A percentile compares a stretch with the other conserved stretches of the same genome.
Evolutionary conservation across 2,797 vertebrate genomes (phyloP).

Genomic region (Takifugu rubripes): DNA sequence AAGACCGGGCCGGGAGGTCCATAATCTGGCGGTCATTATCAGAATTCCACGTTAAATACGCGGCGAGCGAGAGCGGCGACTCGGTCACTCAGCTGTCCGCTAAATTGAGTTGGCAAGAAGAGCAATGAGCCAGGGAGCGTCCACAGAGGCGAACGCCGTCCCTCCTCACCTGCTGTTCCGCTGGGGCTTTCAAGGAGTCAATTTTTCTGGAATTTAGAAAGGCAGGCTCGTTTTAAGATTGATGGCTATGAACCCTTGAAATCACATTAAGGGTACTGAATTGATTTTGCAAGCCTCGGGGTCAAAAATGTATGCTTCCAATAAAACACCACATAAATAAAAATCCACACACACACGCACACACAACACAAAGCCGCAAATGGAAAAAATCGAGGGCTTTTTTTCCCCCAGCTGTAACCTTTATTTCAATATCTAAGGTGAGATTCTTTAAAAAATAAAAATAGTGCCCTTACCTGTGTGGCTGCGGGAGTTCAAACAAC

Average conservation of each 20-base stretch:
- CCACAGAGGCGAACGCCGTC: conserved; percentile 46
- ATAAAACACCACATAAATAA: conserved; percentile 37
- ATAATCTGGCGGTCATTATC: conserved; percentile 38
- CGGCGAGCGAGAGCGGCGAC: conserved; percentile 41
- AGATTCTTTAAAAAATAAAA: too few relatives aligned
- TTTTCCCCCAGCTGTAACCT: conserved; percentile 9
- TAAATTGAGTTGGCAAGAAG: conserved; percentile 56
- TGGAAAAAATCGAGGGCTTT: conserved; percentile 9
- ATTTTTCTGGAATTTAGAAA: conserved; percentile 61
- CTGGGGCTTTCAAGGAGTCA: conserved; percentile 55
- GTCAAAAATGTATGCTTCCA: conserved; percentile 45
- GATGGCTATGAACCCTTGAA: conserved; percentile 59
- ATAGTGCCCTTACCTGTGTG: too few relatives aligned
- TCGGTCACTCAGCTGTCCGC: conserved; percentile 33
- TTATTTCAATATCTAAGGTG: neutral
- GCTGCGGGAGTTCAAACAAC: too few relatives aligned
- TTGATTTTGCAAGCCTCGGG: conserved; percentile 48
- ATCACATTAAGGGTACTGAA: conserved; percentile 61
- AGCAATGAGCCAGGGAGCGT: conserved; percentile 52
- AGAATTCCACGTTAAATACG: conserved; percentile 49
- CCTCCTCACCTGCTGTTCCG: conserved; percentile 49
- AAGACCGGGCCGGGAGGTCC: conserved; percentile 13
- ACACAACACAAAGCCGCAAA: conserved; percentile 15
- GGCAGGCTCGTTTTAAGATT: conserved; percentile 62
- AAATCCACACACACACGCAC: conserved; percentile 6